Evolutionary conservation across 2,113 vertebrate species (phyloP).

Genomic region (Manacus vitellinus): DNA sequence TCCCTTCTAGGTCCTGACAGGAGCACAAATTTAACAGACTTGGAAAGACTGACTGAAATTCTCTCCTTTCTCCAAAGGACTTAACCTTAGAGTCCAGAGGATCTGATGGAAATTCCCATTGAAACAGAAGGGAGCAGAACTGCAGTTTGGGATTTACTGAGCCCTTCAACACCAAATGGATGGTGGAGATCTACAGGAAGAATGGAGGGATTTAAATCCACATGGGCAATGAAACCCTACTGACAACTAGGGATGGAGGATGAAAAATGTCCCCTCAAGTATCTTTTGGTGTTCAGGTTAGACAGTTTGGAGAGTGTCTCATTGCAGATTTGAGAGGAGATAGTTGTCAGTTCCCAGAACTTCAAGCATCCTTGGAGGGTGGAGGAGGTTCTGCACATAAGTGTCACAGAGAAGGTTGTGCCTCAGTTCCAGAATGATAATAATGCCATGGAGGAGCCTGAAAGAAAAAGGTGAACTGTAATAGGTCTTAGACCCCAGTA

Average conservation of each 20-base stretch:
- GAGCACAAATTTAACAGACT: background rate
- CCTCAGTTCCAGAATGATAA: background rate
- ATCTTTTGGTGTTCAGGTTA: background rate
- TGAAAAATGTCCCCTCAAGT: background rate
- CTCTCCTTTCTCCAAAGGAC: background rate
- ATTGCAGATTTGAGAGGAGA: background rate
- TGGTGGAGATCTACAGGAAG: background rate
- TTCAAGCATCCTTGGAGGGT: background rate
- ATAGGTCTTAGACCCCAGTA: background rate
- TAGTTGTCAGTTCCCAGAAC: background rate
- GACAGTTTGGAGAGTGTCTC: background rate
- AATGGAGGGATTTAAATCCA: background rate
- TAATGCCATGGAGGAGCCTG: background rate
- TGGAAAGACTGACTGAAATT: background rate
- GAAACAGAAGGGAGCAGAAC: background rate
- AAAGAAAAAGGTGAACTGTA: background rate
- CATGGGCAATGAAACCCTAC: background rate
- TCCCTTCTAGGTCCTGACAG: background rate
- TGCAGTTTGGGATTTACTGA: background rate
- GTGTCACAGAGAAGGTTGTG: background rate
- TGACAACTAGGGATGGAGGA: background rate
- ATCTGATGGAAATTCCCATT: background rate
- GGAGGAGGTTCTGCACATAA: background rate
- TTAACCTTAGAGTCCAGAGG: background rate
- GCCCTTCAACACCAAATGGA: background rate